phyloP scores from a whole-genome alignment of 2,888 invertebrate species.

The Metopia argyrocephala region DNA sequence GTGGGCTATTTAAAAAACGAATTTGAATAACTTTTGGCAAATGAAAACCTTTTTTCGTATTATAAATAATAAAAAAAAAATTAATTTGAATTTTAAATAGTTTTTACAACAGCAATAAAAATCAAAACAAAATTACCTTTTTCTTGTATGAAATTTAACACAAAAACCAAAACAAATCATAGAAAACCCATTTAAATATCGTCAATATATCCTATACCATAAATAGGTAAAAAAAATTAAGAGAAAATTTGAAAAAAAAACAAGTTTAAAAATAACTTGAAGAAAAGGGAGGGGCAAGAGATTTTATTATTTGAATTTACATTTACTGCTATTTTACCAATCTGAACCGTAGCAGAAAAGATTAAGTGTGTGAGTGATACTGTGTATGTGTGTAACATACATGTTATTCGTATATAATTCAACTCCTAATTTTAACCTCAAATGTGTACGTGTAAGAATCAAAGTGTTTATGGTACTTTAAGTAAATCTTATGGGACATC shows the following conservation, averaged over 20 bases:
- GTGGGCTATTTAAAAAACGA: slow-evolving; percentile 24
- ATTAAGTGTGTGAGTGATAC: slow-evolving; percentile 1
- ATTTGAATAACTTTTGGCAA: slow-evolving; percentile 46
- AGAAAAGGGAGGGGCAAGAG: too few relatives aligned
- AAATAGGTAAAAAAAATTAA: slow-evolving; percentile 15
- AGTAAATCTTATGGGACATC: slow-evolving; percentile 61
- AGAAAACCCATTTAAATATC: slow-evolving; percentile 46
- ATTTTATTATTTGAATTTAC: slow-evolving; percentile 48
- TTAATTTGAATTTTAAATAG: slow-evolving; percentile 52
- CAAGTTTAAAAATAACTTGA: too few relatives aligned
- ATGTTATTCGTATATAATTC: slow-evolving; percentile 1
- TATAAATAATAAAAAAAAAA: slow-evolving; percentile 37
- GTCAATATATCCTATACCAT: slow-evolving; percentile 37
- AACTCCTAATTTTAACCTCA: slow-evolving; percentile 41
- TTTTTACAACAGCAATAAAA: slow-evolving; percentile 29
- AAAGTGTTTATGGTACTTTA: slow-evolving; percentile 58
- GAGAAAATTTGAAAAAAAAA: not conserved
- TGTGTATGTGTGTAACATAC: not conserved
- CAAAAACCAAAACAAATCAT: slow-evolving; percentile 10
- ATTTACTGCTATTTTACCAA: slow-evolving; percentile 51
- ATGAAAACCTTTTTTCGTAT: slow-evolving; percentile 32
- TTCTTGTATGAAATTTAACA: not conserved
- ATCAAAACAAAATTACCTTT: slow-evolving; percentile 40
- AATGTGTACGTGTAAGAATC: slow-evolving; percentile 50
- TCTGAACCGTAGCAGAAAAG: slow-evolving; percentile 47